Conservation (phyloP, 2,888 invertebrate genomes). For the Adelphocoris suturalis region DNA sequence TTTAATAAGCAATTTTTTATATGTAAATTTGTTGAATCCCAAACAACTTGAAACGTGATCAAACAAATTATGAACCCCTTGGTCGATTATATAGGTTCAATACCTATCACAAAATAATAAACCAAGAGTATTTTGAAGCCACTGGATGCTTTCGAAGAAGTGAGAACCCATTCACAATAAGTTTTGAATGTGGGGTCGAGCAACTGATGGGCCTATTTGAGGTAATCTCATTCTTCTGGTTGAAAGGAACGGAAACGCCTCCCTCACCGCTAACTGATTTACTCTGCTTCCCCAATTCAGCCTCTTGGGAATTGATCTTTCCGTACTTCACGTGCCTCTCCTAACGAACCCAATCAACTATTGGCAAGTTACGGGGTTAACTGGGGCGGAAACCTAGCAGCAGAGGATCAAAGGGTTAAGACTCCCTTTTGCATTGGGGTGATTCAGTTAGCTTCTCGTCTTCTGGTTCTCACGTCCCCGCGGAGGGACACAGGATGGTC, state of each 20-base stretch:
- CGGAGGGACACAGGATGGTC: no score
- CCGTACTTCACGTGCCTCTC: background rate
- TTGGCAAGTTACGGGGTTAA: conserved; percentile 29
- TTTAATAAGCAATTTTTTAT: no score
- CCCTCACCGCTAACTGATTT: background rate
- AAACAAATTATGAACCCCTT: no score
- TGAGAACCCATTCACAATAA: no score
- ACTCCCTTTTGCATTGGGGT: conserved; percentile 15
- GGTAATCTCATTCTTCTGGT: background rate
- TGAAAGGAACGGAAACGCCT: background rate
- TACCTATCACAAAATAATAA: no score
- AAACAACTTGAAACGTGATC: no score
- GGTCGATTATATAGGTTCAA: no score
- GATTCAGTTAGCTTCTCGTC: conserved; percentile 10
- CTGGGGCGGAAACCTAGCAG: background rate
- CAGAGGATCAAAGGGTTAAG: conserved; percentile 22
- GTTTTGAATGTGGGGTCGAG: no score
- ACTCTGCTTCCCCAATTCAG: background rate
- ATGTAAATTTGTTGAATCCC: no score
- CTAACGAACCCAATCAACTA: conserved; percentile 37
- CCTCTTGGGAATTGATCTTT: background rate
- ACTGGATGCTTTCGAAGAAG: no score
- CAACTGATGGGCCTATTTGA: no score
- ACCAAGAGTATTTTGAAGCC: no score
- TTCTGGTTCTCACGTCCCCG: background rate